Evolutionary conservation across 2,888 invertebrate species (phyloP).

Genomic region (Himalopsyche kuldschensis): DNA sequence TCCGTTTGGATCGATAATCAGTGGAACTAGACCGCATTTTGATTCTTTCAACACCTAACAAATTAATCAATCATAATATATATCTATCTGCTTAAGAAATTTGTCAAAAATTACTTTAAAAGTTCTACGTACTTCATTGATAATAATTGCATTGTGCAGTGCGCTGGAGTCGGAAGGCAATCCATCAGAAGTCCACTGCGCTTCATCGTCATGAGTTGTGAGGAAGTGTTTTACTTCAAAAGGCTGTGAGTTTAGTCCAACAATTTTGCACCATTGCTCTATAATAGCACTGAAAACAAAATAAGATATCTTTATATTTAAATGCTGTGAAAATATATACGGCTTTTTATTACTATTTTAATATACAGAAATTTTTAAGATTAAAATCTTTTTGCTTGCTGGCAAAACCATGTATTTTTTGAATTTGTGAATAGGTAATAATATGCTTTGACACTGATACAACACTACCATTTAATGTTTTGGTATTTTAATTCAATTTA

Average conservation of each 20-base stretch:
- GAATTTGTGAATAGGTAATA: too few species aligned
- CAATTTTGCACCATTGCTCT: slow-evolving; percentile 56
- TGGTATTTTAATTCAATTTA: too few species aligned
- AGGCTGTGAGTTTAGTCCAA: slow-evolving; percentile 49
- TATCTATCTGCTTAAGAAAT: neutral
- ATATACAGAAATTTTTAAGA: too few species aligned
- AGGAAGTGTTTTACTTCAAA: slow-evolving; percentile 54
- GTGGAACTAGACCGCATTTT: slow-evolving; percentile 66
- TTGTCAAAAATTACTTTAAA: neutral
- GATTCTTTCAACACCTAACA: slow-evolving; percentile 47
- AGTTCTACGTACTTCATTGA: slow-evolving; percentile 64
- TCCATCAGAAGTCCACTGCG: slow-evolving; percentile 86
- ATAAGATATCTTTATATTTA: neutral
- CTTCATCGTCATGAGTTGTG: slow-evolving; percentile 62
- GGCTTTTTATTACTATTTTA: too few species aligned
- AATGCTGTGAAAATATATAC: neutral
- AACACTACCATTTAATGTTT: too few species aligned
- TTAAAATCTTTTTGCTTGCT: too few species aligned
- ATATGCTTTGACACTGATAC: too few species aligned
- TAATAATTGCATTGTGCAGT: slow-evolving; percentile 78
- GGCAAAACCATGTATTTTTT: too few species aligned
- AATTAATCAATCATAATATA: neutral
- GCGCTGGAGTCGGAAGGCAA: slow-evolving; percentile 78
- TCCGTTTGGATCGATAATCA: slow-evolving; percentile 88
- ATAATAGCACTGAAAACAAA: slow-evolving; percentile 49